Conservation (phyloP, 2,888 invertebrate genomes). For the Parnassius apollo region DNA sequence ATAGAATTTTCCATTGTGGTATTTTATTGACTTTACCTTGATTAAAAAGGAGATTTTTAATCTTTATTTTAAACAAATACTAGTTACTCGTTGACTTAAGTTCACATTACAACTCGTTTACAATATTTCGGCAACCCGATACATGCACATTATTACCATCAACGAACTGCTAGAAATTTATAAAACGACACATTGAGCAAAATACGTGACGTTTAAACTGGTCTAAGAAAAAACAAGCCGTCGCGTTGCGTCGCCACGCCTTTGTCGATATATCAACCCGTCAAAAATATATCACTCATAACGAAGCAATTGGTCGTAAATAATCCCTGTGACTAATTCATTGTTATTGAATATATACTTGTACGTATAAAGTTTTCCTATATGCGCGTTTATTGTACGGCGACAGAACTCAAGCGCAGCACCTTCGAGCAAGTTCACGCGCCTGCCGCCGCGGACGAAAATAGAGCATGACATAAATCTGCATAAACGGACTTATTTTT, state of each 20-base stretch:
- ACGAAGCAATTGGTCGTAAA: slow-evolving; percentile 21
- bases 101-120: slow-evolving; percentile 3
- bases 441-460: slow-evolving; percentile 57
- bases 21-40: too few relatives aligned
- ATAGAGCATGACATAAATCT: slow-evolving; percentile 77
- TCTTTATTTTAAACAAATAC: neutral
- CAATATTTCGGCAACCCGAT: slow-evolving; percentile 20
- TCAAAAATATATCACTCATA: neutral
- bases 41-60: neutral
- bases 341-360: slow-evolving; percentile 16
- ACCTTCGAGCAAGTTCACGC: slow-evolving; percentile 58
- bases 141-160: slow-evolving; percentile 16
- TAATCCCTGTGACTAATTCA: slow-evolving; percentile 24
- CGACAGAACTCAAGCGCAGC: slow-evolving; percentile 43
- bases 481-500: slow-evolving; percentile 70
- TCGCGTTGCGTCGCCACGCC: neutral
- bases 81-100: slow-evolving; percentile 12
- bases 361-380: slow-evolving; percentile 44
- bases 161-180: slow-evolving; percentile 10
- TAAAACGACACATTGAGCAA: slow-evolving; percentile 16
- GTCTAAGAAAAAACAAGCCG: slow-evolving; percentile 14
- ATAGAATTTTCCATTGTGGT: too few relatives aligned
- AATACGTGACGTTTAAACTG: slow-evolving; percentile 16
- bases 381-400: slow-evolving; percentile 31
- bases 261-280: neutral